Evolutionary conservation across 2,888 invertebrate species (phyloP), one percentile per base, ranked within the genome.

Genomic region (Entomobrya proxima): DNA sequence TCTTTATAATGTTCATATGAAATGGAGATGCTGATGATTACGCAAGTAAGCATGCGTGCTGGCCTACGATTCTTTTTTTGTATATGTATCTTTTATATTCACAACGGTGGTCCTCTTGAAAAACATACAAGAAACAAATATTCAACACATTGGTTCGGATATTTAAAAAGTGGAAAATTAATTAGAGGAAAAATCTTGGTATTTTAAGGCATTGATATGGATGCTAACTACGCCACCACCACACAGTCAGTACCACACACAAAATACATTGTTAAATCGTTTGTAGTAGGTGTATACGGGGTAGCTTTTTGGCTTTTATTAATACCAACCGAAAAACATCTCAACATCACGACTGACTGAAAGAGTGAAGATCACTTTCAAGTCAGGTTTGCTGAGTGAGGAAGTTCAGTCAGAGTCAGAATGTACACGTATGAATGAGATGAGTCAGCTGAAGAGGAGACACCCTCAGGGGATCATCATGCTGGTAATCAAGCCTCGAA

Each of bases 401-500:
- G 47, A 21, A 47, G 64, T 47, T 58, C 27, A 58, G 61, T 24
- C n/a, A n/a, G n/a, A n/a, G n/a, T 32, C 30, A 13, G 6, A 3
- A 27, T 24, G 40, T n/a, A n/a, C n/a, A n/a, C n/a, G 40, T 13
- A 21, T 37, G 13, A 50, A 32, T 18, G 75, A 67, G 61, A 75
- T 85, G 79, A 83, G 83, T 83, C 84, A 84, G 84, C 84, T 84
- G 84, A 84, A 84, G 72, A 61, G 30, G 30, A 61, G 35, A 61
- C 4, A 21, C 72, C 89, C 88, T 84, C 67, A 76, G 88, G 88
- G 88, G 87, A 88, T 88, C 87, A 86, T 88, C 88, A 89, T 88
- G 88, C 89, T 89, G 86, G 87, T 84, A 88, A 89, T 89, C 87
- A 89, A 88, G 87, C 82, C 84, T 77, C 83, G 32, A 78, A 55